Evolutionary conservation across 2,888 invertebrate genomes (phyloP), one percentile per base, ranked within the genome.

Genomic region (Callimorpha dominula): DNA sequence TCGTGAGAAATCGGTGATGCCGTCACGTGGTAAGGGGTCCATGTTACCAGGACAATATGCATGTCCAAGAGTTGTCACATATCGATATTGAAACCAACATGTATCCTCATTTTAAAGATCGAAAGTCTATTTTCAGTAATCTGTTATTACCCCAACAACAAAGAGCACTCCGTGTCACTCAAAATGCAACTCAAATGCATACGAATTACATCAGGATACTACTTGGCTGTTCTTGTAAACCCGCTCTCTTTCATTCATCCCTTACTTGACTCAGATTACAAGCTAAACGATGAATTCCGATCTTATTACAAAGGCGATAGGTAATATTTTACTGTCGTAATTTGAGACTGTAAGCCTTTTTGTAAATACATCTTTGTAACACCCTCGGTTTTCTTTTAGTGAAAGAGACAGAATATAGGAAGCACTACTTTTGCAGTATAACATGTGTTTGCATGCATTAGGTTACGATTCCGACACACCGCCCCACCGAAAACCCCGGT

Each of bases 11-110:
- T 68, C 72, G 54, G 71, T 78, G 81, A 86, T 92, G 93, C 93
- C 93, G 93, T 94, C 94, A 94, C 92, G 92, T 92, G 92, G 87
- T 87, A 92, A 92, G 91, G 93, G 92, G 91, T 92, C 92, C 84
- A 79, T 71, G 73, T 74, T 90, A 94, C 93, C 85, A 94, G 91
- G 93, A 42, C 5, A 57, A 0, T 63, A 74, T 60, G 12, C 64
- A 7, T 17, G 6, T 17, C 46, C 1, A 64, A 52, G 64, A 74
- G 70, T 46, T 65, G 9, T 49, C 9, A 15, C 17, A 50, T 14
- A 5, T 17, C 4, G 40, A 3, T 5, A 12, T 52, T 62, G 20
- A 63, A 65, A 50, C 15, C 0, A 68, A 66, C n/a, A 65, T 65
- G 1, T 7, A 74, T 57, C 67, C 65, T 75, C 78, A 70, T 1